Base-by-base conservation (phyloP, 1,140 invertebrate genomes). In the Brachionus angularis region DNA sequence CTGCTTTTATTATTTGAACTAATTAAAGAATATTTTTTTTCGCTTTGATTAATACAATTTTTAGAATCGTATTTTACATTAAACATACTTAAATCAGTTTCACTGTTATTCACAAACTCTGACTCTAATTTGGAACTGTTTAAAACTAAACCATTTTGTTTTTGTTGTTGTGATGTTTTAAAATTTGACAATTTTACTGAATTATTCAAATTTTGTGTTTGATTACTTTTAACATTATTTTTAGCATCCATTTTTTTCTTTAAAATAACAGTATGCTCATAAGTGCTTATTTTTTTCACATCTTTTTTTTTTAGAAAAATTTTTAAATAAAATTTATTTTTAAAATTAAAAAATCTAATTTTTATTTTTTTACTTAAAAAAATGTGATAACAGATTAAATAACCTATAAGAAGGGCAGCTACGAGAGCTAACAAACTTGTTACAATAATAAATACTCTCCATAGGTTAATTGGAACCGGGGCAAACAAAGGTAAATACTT, bases 321-420 rank as follows among this genome's bases (percentile, higher is more conserved):
- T 25, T 3, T 50, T 3, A 25, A 50, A 8, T 25, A 14, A 7
- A 42, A 14, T 8, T 42, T 42, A 14, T 42, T 42, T 42, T 42
- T 42, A 58, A 21, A 58, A 36, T 0, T 2, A 1, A 33, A 25
- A 1, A 58, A n/a, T n/a, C n/a, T n/a, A n/a, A n/a, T n/a, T n/a
- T n/a, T n/a, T n/a, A n/a, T n/a, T n/a, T n/a, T n/a, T n/a, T 78
- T 76, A 82, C 81, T 79, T 34, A 80, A 75, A 72, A 79, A 80
- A 18, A 79, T 61, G 74, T 81, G 79, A 70, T 80, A 81, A 23
- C 74, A 88, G 77, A 90, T 89, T 23, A 96, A 83, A 82, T 96
- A 92, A 18, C 91, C 82, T 8, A 96, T 83, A 21, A 94, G 82
- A 21, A 87, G 86, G 0, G 89, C 86, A 3, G 89, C 88, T 7